Evolutionary conservation across 2,113 vertebrate species (phyloP), one percentile per base, ranked within the genome.

Genomic region (Saguinus imperator): DNA sequence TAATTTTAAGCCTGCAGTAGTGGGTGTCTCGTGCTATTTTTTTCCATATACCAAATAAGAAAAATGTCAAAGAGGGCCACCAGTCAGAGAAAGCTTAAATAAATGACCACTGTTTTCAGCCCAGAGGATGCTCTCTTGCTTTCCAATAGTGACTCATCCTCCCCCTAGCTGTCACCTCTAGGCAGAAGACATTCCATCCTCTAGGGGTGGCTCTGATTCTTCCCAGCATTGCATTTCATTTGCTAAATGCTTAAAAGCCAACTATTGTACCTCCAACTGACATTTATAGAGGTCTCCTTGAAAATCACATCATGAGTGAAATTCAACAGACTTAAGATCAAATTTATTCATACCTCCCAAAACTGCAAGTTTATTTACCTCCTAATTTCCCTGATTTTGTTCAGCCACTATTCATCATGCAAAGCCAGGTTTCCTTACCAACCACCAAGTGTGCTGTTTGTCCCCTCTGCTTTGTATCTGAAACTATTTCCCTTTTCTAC

Each of bases 131-230:
- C 50, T 35, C 45, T 10, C 11, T 57, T 86, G 73, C 82, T 76
- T 91, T 85, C 57, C 52, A 80, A 13, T 72, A 73, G 52, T 89
- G 92, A 97, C 45, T 91, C 90, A 95, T 37, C 72, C 75, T 73
- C 45, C 58, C 21, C 77, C 0, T 45, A 89, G 35, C 45, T 77
- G 79, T 94, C 96, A 88, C 43, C 70, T 86, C 75, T 8, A 23
- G 29, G 32, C 21, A 89, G 52, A 58, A 80, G 45, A 83, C 27
- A 75, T 45, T 88, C 32, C 57, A 58, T 16, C 23, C n/a, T 87
- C 55, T 73, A 72, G 16, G 16, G 58, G 29, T 40, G 77, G 68
- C 64, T 87, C 29, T 61, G 50, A 77, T 55, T 77, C 50, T 73
- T 76, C 35, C 43, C 45, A 50, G 32, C 43, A 40, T 1, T 72